Evolutionary conservation across 2,113 vertebrate genomes (phyloP), one percentile per base, ranked within the genome.

Genomic region (Etheostoma spectabile): DNA sequence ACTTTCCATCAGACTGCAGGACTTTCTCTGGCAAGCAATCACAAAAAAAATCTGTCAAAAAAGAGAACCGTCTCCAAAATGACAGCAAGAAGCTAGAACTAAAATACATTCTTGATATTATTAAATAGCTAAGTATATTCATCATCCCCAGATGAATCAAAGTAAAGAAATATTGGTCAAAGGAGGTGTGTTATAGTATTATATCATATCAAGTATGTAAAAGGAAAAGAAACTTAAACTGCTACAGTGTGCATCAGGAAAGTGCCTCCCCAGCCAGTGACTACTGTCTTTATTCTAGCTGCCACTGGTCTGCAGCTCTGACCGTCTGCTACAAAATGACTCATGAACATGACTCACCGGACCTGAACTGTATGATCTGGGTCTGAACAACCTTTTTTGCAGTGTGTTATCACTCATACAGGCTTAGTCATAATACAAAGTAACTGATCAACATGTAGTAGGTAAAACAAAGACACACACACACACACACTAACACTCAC

Each of bases 331-430:
- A 4, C 21, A 6, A 1, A 18, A 7, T 84, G 84, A 80, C 79
- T 83, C 88, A 80, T 14, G 51, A n/a, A 33, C 8, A 4, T 79
- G 83, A 90, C 52, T 90, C 88, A 78, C 24, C 3, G 1, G 60
- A 48, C 6, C 16, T 8, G 18, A 45, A 14, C 49, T 49, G 8
- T 60, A 1, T 8, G 33, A 22, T 81, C 13, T 46, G n/a, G 73
- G 57, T 78, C 55, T 63, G n/a, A 69, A 8, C 15, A 12, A 22
- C 55, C 27, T 73, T 53, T 38, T 57, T 30, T 63, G 42, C 55
- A 13, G 24, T 66, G 38, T 14, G 74, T 53, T 61, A 61, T 63
- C 64, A 73, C 22, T 11, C 62, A 30, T 48, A 35, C 33, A 65
- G 51, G 30, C 38, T 62, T 65, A 59, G 66, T 86, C 78, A 80